phyloP scores from a whole-genome alignment of 2,113 vertebrate species.

The Ptyas mucosa region DNA sequence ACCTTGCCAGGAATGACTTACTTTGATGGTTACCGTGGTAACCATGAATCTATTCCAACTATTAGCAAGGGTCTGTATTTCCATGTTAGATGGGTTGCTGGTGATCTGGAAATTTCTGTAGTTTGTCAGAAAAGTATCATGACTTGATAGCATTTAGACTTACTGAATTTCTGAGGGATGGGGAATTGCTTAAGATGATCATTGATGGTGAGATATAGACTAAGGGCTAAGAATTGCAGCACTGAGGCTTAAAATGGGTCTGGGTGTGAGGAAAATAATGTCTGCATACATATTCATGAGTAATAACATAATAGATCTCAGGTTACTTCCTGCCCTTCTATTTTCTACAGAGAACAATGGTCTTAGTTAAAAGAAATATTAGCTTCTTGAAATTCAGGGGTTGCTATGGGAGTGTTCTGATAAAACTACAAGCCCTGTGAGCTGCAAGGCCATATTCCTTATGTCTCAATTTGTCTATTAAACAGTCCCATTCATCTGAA shows the following conservation, averaged over 20 bases:
- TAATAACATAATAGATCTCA: neutral
- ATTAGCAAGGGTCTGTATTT: neutral
- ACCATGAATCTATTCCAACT: neutral
- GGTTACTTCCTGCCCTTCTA: neutral
- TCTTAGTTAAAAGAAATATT: neutral
- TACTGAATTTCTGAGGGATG: neutral
- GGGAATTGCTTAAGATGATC: neutral
- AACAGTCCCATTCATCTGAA: neutral
- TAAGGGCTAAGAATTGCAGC: neutral
- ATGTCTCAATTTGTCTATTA: neutral
- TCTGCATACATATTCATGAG: neutral
- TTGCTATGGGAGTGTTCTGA: neutral
- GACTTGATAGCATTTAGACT: neutral
- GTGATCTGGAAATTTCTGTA: neutral
- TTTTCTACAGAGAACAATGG: neutral
- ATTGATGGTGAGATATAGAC: neutral
- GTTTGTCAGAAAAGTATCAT: neutral
- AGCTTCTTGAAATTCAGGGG: neutral
- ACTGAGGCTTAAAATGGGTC: neutral
- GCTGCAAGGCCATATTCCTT: neutral
- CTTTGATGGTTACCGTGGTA: neutral
- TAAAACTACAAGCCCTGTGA: neutral
- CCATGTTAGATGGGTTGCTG: neutral
- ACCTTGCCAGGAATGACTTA: neutral
- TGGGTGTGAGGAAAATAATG: neutral